Evolutionary conservation across 2,113 vertebrate genomes (phyloP).

Genomic region (Bothrops jararaca): DNA sequence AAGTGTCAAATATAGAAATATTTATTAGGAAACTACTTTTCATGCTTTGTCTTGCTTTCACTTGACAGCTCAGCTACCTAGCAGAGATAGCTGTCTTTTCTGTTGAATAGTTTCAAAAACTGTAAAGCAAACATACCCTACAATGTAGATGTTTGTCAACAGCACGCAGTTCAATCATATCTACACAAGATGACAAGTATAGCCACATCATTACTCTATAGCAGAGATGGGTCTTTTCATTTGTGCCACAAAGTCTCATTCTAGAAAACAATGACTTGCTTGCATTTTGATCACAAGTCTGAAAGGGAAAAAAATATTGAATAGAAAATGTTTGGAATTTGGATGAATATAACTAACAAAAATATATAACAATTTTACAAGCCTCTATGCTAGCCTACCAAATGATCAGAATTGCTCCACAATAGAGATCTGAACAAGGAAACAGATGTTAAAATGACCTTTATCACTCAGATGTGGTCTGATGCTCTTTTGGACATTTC

Average conservation of each 20-base stretch:
- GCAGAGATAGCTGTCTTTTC: constrained; percentile 29
- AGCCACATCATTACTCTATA: constrained; percentile 19
- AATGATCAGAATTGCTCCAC: neutral
- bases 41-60: neutral
- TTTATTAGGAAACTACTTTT: constrained; percentile 30
- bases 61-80: constrained; percentile 36
- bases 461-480: neutral
- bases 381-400: neutral
- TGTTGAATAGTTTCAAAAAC: constrained; percentile 18
- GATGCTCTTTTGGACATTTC: neutral
- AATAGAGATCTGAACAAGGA: neutral
- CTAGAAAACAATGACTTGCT: constrained; percentile 21
- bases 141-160: constrained; percentile 31
- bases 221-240: constrained; percentile 1
- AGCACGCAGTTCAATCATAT: neutral
- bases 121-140: constrained; percentile 11
- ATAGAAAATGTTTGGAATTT: neutral
- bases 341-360: neutral
- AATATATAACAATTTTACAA: neutral
- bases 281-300: neutral
- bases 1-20: constrained; percentile 31
- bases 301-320: neutral
- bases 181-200: constrained; percentile 26
- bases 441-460: neutral
- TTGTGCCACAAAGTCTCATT: constrained; percentile 34